phyloP scores from a whole-genome alignment of 2,888 invertebrate genomes.

The Cyclophora punctaria region DNA sequence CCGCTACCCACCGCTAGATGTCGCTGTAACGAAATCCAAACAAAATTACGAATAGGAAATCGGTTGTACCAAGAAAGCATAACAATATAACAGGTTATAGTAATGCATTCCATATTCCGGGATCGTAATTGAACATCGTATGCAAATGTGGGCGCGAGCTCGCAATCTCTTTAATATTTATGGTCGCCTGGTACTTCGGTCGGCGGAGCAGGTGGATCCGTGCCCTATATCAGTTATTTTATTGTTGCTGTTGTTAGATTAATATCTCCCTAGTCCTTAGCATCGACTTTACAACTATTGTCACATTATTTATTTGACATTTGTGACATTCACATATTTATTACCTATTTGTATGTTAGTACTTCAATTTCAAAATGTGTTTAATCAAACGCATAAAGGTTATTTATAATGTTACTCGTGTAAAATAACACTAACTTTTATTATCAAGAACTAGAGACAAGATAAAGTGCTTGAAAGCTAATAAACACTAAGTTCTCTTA shows the following conservation, averaged over 20 bases:
- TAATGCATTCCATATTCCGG: constrained; percentile 55
- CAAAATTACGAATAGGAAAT: not conserved
- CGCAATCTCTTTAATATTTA: constrained; percentile 63
- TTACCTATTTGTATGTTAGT: too few relatives aligned
- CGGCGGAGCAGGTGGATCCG: constrained; percentile 45
- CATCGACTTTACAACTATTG: not conserved
- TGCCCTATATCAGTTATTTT: constrained; percentile 41
- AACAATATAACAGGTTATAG: constrained; percentile 47
- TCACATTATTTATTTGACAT: too few relatives aligned
- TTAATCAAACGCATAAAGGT: too few relatives aligned
- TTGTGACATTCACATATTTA: too few relatives aligned
- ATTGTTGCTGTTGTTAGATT: not conserved
- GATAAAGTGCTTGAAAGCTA: too few relatives aligned
- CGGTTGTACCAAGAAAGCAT: constrained; percentile 36
- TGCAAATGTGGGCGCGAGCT: constrained; percentile 56
- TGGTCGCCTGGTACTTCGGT: constrained; percentile 47
- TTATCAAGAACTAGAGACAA: too few relatives aligned
- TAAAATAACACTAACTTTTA: too few relatives aligned
- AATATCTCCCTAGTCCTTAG: not conserved
- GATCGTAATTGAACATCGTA: constrained; percentile 66
- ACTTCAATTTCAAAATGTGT: too few relatives aligned
- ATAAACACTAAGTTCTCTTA: too few relatives aligned
- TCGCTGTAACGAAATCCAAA: constrained; percentile 30
- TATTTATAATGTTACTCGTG: too few relatives aligned
- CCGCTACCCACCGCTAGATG: constrained; percentile 60